phyloP scores from a whole-genome alignment of 2,797 vertebrate genomes.

The Sebastes kiyomatsui region DNA sequence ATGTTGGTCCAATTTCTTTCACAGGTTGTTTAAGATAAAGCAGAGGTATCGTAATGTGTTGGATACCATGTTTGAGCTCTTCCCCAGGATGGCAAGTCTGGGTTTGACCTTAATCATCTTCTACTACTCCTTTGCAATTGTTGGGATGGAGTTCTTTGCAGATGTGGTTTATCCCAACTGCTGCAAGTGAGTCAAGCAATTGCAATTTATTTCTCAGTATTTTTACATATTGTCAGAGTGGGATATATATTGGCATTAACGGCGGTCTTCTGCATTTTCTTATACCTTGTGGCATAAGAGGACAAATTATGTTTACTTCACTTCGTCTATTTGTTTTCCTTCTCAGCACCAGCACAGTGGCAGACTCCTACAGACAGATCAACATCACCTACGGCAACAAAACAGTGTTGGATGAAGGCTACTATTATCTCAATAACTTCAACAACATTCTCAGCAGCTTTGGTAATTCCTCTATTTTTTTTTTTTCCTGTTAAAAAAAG shows the following conservation, averaged over 20 bases:
- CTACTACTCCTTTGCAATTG: slow-evolving; percentile 98
- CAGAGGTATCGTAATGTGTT: slow-evolving; percentile 94
- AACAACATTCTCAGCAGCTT: slow-evolving; percentile 98
- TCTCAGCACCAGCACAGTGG: slow-evolving; percentile 91
- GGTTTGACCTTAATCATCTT: slow-evolving; percentile 96
- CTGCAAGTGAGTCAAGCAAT: slow-evolving; percentile 90
- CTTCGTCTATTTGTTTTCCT: not conserved
- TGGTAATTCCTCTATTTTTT: slow-evolving; percentile 78
- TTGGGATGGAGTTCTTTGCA: slow-evolving; percentile 98
- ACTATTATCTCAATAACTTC: slow-evolving; percentile 99
- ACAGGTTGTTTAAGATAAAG: slow-evolving; percentile 96
- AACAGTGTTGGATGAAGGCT: slow-evolving; percentile 91
- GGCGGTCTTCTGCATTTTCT: not conserved
- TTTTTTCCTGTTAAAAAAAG: not conserved
- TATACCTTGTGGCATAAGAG: not conserved
- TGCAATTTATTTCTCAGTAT: not conserved
- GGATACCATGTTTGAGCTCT: slow-evolving; percentile 98
- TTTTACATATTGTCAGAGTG: not conserved
- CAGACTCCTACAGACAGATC: slow-evolving; percentile 90
- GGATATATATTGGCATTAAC: not conserved
- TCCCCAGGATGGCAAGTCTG: slow-evolving; percentile 97
- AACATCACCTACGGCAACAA: slow-evolving; percentile 89
- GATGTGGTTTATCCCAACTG: slow-evolving; percentile 93
- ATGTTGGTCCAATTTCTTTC: not conserved
- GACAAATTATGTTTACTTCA: not conserved